Evolutionary conservation across 64 coral and sea anemone genomes (phyloP).

Genomic region (Dendronephthya gigantea): DNA sequence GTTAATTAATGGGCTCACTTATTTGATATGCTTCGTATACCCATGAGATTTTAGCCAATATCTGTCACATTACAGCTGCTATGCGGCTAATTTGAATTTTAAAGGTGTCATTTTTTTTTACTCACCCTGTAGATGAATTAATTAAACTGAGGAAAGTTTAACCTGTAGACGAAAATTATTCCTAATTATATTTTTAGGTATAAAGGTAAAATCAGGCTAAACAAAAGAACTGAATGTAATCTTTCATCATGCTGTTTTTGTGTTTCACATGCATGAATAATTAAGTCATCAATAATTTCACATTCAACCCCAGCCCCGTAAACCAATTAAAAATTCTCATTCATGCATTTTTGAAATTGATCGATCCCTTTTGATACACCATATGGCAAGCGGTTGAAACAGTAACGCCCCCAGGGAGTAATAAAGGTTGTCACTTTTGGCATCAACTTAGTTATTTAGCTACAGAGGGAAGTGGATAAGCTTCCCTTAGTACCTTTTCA

Average conservation of each 20-base stretch:
- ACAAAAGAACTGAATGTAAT: not conserved
- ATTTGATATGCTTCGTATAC: too few relatives aligned
- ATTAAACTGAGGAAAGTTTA: too few relatives aligned
- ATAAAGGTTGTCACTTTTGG: not conserved
- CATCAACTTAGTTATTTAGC: not conserved
- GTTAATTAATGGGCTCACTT: too few relatives aligned
- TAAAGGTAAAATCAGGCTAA: too few relatives aligned
- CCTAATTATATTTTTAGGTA: too few relatives aligned
- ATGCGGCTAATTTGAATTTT: too few relatives aligned
- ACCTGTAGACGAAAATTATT: too few relatives aligned
- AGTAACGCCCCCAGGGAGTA: not conserved
- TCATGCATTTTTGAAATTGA: not conserved
- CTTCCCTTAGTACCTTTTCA: not conserved
- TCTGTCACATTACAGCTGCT: too few relatives aligned
- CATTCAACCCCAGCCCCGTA: not conserved
- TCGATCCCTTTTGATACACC: not conserved
- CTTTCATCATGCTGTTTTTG: not conserved
- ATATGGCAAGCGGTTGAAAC: not conserved
- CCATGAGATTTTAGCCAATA: too few relatives aligned
- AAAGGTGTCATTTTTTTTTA: too few relatives aligned
- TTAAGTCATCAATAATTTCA: not conserved
- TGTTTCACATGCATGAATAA: not conserved
- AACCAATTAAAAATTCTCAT: not conserved
- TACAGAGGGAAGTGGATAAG: constrained; percentile 22
- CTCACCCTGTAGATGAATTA: too few relatives aligned